Percentiles rank a stretch among this genome's conserved stretches.
phyloP scores from a whole-genome alignment of 2,797 vertebrate genomes.

The Oryzias dopingdopingensis region DNA sequence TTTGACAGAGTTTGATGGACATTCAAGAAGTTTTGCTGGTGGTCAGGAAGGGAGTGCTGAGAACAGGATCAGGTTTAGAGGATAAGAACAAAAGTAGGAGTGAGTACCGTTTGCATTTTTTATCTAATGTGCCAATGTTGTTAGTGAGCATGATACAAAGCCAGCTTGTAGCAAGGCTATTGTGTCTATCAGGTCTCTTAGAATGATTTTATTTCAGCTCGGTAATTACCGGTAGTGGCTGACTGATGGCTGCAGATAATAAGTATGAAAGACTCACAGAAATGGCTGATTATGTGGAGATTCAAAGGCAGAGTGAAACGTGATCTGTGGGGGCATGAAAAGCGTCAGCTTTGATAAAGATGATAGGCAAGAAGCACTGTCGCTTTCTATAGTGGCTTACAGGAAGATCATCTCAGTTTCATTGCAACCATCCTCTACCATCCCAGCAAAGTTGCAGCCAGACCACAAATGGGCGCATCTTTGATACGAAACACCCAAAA shows the following conservation, averaged over 20 bases:
- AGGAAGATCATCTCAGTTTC: constrained; percentile 25
- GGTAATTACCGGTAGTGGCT: constrained; percentile 20
- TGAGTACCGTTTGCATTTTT: not conserved
- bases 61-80: not conserved
- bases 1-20: constrained; percentile 4
- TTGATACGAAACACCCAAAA: constrained; percentile 37
- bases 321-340: constrained; percentile 33
- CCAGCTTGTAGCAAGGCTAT: constrained; percentile 2
- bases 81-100: constrained; percentile 4
- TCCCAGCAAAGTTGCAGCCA: constrained; percentile 27
- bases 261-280: constrained; percentile 22
- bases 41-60: not conserved
- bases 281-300: constrained; percentile 34
- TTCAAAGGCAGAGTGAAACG: constrained; percentile 39
- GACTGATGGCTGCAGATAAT: constrained; percentile 34
- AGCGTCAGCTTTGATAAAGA: constrained; percentile 42
- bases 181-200: constrained; percentile 11
- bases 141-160: constrained; percentile 7
- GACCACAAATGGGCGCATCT: constrained; percentile 28
- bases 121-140: not conserved
- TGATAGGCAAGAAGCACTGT: constrained; percentile 31
- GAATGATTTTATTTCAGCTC: constrained; percentile 20
- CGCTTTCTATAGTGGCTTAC: constrained; percentile 39
- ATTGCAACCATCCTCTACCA: constrained; percentile 4
- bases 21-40: constrained; percentile 1